Conservation (phyloP, 2,797 vertebrate species). For the Rhinella marina region DNA sequence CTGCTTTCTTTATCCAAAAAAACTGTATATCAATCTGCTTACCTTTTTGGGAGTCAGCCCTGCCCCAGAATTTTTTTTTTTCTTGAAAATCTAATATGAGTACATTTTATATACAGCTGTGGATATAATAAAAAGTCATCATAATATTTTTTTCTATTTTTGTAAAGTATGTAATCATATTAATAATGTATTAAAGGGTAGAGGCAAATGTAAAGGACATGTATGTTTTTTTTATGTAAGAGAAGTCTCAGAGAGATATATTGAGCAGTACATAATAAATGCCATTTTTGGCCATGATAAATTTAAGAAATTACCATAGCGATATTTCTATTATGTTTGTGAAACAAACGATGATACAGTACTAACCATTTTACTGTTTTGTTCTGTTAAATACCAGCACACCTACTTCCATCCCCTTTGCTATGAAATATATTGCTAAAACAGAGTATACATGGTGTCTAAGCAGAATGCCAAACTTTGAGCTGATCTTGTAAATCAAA, state of each 20-base stretch:
- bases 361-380: not conserved
- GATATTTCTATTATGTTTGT: not conserved
- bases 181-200: not conserved
- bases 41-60: too few relatives aligned
- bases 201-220: not conserved
- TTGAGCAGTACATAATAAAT: not conserved
- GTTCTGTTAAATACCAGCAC: not conserved
- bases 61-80: too few relatives aligned
- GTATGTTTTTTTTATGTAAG: not conserved
- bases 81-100: not conserved
- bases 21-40: too few relatives aligned
- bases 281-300: not conserved
- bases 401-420: not conserved
- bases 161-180: not conserved
- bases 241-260: not conserved
- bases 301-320: not conserved
- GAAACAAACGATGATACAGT: not conserved
- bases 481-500: slow-evolving; percentile 21
- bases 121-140: too few relatives aligned
- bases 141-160: too few relatives aligned
- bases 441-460: not conserved
- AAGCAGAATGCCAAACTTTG: slow-evolving; percentile 33
- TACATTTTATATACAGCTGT: too few relatives aligned
- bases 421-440: not conserved
- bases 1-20: too few relatives aligned